phyloP scores from a whole-genome alignment of 2,888 invertebrate species.

The Gryllus longicercus region DNA sequence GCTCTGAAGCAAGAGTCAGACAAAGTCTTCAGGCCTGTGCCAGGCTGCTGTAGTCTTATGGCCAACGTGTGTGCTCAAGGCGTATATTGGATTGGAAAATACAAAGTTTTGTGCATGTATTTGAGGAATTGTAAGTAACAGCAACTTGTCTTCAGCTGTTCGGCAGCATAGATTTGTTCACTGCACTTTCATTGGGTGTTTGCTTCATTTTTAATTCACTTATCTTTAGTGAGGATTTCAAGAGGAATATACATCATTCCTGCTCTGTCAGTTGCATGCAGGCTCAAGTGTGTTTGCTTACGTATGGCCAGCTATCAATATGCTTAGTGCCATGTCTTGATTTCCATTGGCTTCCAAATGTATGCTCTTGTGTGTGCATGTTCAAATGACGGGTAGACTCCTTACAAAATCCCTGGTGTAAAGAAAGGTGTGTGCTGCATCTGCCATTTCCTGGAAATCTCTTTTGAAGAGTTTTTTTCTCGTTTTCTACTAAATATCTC shows the following conservation, averaged over 20 bases:
- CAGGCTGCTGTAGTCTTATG: background rate
- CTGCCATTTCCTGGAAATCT: background rate
- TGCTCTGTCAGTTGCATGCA: conserved; percentile 5
- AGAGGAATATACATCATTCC: background rate
- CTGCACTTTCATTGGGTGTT: background rate
- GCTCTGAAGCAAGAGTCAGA: background rate
- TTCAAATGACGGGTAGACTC: background rate
- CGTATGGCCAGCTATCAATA: background rate
- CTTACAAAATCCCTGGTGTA: background rate
- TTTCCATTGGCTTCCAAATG: conserved; percentile 8
- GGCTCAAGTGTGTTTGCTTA: conserved; percentile 3
- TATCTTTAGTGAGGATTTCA: conserved; percentile 6
- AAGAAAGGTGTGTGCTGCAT: conserved; percentile 2
- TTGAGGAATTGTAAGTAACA: background rate
- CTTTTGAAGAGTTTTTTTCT: background rate
- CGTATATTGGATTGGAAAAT: background rate
- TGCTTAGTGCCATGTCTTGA: background rate
- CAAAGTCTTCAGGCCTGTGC: background rate
- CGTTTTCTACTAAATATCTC: background rate
- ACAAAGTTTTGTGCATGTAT: background rate
- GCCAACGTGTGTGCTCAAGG: conserved; percentile 6
- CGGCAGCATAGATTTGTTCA: background rate
- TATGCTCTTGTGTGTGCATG: conserved; percentile 17
- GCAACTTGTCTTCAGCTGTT: conserved; percentile 10
- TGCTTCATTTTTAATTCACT: background rate